These are phyloP conservation scores for Trichomalopsis sarcophagae DNA, from an alignment of 1,140 invertebrate species.

Conservation along the genomic window DNA sequence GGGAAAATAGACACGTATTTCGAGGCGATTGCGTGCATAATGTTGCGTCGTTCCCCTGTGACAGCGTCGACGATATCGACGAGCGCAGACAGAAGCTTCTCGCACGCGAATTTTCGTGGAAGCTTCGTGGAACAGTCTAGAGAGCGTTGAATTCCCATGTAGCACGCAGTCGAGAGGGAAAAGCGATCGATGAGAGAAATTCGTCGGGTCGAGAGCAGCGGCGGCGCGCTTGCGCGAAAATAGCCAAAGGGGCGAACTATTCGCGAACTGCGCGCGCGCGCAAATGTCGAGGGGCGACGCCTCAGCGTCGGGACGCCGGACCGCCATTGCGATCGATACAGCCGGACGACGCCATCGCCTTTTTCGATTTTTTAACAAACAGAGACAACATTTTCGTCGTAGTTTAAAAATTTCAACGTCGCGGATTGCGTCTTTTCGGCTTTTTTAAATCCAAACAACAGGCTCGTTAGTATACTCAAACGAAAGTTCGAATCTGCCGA, in stretches of 20 bases:
- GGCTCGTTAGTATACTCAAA: too few relatives aligned
- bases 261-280: slow-evolving; percentile 13
- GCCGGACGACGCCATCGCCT: slow-evolving; percentile 59
- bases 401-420: too few relatives aligned
- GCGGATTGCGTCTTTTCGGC: too few relatives aligned
- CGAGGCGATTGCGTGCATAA: background rate
- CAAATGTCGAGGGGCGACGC: slow-evolving; percentile 51
- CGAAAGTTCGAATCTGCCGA: background rate
- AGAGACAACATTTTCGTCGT: too few relatives aligned
- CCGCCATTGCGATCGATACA: slow-evolving; percentile 72
- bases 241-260: slow-evolving; percentile 29
- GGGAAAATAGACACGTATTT: background rate
- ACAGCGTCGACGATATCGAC: background rate
- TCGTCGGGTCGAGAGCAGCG: slow-evolving; percentile 28
- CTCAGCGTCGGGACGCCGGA: slow-evolving; percentile 56
- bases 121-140: too few relatives aligned
- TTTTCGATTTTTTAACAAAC: slow-evolving; percentile 53
- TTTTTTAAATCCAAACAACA: too few relatives aligned
- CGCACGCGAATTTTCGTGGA: too few relatives aligned
- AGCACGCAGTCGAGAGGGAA: too few relatives aligned
- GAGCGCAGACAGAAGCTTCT: too few relatives aligned
- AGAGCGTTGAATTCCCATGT: too few relatives aligned
- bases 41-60: too few relatives aligned
- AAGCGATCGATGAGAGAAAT: slow-evolving; percentile 21
- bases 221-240: slow-evolving; percentile 57